Conservation (phyloP, 2,797 vertebrate genomes). For the Nannoperca obscura region DNA sequence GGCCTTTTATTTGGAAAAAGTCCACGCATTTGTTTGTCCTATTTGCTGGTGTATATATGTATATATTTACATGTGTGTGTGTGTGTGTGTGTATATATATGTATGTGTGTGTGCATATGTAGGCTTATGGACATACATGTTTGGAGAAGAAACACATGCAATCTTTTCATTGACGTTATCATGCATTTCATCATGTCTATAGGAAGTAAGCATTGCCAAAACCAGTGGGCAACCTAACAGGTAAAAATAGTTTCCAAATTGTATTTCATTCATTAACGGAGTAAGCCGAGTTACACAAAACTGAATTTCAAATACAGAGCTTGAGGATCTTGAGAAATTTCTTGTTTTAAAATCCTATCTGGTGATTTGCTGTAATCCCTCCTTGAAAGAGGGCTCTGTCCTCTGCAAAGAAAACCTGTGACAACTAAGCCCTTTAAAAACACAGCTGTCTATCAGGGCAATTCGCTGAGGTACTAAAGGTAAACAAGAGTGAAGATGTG, state of each 20-base stretch:
- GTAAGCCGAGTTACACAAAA: constrained; percentile 35
- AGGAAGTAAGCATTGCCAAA: constrained; percentile 37
- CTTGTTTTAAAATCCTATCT: constrained; percentile 68
- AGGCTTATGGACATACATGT: not conserved
- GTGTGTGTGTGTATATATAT: no score
- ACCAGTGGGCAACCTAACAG: constrained; percentile 38
- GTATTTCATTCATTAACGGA: constrained; percentile 56
- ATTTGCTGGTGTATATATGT: constrained; percentile 14
- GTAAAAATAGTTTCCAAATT: constrained; percentile 38
- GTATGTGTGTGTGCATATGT: constrained; percentile 7
- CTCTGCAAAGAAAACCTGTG: constrained; percentile 71
- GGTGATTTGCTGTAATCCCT: constrained; percentile 76
- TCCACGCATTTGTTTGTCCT: constrained; percentile 45
- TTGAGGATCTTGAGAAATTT: constrained; percentile 57
- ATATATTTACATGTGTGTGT: constrained; percentile 9
- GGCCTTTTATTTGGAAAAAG: constrained; percentile 61
- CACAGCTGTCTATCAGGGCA: constrained; percentile 73
- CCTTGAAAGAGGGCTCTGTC: constrained; percentile 66
- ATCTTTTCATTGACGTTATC: constrained; percentile 61
- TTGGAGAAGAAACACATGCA: constrained; percentile 23
- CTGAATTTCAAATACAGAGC: constrained; percentile 42
- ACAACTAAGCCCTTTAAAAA: constrained; percentile 73
- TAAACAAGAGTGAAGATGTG: constrained; percentile 58
- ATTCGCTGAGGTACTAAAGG: constrained; percentile 56
- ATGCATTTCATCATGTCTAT: constrained; percentile 37